A percentile compares a stretch with the other conserved stretches of the same genome.
These are phyloP conservation scores for Nothoprocta perdicaria DNA, from an alignment of 2,113 vertebrate genomes.

Conservation along the genomic window DNA sequence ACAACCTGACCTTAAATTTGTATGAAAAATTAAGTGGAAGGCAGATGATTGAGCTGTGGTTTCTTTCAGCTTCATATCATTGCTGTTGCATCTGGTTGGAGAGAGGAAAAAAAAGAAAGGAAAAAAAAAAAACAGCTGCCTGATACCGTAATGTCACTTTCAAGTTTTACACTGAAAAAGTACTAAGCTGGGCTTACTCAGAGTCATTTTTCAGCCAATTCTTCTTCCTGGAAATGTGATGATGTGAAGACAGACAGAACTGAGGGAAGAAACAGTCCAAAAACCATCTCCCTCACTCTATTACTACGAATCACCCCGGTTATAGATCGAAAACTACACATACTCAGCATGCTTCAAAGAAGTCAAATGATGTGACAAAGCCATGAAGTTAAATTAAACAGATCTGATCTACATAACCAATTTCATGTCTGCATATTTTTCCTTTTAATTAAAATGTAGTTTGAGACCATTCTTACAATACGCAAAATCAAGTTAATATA, in stretches of 20 bases:
- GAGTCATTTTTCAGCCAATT: constrained; percentile 77
- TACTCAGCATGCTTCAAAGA: constrained; percentile 73
- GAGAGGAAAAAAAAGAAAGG: neutral
- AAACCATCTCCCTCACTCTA: constrained; percentile 74
- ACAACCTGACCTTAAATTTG: constrained; percentile 80
- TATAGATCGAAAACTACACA: constrained; percentile 56
- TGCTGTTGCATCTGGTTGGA: constrained; percentile 65
- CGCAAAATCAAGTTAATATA: neutral
- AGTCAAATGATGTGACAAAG: constrained; percentile 70
- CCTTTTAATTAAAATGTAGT: constrained; percentile 44
- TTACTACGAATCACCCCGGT: constrained; percentile 69
- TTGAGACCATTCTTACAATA: constrained; percentile 21
- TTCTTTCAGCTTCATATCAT: constrained; percentile 79
- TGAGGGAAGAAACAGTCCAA: constrained; percentile 70
- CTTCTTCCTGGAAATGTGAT: constrained; percentile 81
- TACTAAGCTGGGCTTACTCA: constrained; percentile 70
- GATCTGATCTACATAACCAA: constrained; percentile 38
- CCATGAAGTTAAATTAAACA: constrained; percentile 70
- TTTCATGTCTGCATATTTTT: constrained; percentile 48
- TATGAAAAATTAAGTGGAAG: constrained; percentile 85
- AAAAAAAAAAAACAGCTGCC: constrained; percentile 35
- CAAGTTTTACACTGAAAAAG: constrained; percentile 71
- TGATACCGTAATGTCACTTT: constrained; percentile 79
- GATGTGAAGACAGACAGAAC: constrained; percentile 80
- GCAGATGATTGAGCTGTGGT: constrained; percentile 79